phyloP scores from a whole-genome alignment of 2,797 vertebrate species.

The Sitta carolinensis region DNA sequence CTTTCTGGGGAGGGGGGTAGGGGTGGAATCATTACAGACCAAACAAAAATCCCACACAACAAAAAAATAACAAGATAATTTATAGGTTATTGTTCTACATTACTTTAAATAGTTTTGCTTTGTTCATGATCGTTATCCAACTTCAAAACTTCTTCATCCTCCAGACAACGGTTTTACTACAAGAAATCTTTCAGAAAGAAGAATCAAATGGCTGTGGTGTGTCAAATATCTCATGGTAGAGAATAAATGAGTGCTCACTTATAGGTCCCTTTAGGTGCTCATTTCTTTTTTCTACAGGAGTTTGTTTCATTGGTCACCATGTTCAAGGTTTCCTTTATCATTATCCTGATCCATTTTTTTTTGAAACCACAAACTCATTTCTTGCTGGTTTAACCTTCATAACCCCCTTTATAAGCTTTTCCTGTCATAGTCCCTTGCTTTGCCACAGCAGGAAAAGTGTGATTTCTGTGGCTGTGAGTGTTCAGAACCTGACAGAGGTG shows the following conservation, averaged over 20 bases:
- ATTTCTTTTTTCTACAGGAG: neutral
- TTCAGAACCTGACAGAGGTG: neutral
- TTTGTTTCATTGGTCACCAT: neutral
- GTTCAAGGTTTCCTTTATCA: neutral
- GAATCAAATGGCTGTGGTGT: neutral
- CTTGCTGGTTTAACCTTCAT: neutral
- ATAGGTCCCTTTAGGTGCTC: neutral
- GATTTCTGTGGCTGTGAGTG: neutral
- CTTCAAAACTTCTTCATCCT: neutral
- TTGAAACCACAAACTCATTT: neutral
- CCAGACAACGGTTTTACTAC: neutral
- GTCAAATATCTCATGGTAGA: neutral
- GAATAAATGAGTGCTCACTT: neutral
- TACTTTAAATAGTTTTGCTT: neutral
- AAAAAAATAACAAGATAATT: neutral
- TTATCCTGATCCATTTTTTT: neutral
- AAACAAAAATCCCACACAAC: too few relatives aligned
- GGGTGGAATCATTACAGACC: neutral
- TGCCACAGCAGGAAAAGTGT: neutral
- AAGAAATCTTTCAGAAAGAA: neutral
- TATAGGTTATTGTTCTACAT: neutral
- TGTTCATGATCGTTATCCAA: neutral
- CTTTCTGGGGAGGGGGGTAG: neutral
- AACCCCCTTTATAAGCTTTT: neutral
- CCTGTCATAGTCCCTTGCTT: neutral